Conservation (phyloP, 1,140 invertebrate genomes). For the Orius insidiosus region DNA sequence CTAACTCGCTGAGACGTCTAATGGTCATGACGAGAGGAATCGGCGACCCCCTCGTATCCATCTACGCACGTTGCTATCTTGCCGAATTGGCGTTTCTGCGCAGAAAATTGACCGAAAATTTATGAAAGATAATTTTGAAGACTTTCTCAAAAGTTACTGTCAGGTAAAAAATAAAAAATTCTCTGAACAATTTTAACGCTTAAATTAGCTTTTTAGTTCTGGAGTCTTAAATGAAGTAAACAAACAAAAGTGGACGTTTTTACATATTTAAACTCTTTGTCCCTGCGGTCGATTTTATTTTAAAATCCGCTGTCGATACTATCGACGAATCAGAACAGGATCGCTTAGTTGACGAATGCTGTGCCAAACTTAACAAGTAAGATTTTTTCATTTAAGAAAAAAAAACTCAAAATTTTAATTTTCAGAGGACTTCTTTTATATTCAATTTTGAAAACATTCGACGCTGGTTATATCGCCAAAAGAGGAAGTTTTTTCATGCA, state of each 20-base stretch:
- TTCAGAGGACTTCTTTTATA: constrained; percentile 67
- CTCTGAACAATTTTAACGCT: too few species aligned
- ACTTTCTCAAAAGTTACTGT: constrained; percentile 62
- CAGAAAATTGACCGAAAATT: constrained; percentile 46
- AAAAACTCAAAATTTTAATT: constrained; percentile 10
- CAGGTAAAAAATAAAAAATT: constrained; percentile 42
- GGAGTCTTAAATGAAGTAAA: constrained; percentile 31
- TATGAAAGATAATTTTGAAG: constrained; percentile 64
- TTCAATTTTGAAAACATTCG: constrained; percentile 64
- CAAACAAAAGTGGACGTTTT: constrained; percentile 52
- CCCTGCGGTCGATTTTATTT: constrained; percentile 78
- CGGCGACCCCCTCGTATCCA: constrained; percentile 79
- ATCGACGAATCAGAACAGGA: constrained; percentile 38
- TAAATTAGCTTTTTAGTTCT: constrained; percentile 1
- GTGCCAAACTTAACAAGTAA: constrained; percentile 57
- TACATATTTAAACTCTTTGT: constrained; percentile 67
- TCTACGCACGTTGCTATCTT: constrained; percentile 84
- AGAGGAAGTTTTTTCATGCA: constrained; percentile 55
- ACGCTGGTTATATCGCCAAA: constrained; percentile 55
- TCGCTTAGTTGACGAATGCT: constrained; percentile 53
- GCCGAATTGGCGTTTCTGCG: constrained; percentile 58
- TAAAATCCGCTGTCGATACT: constrained; percentile 57
- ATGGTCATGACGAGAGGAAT: constrained; percentile 79
- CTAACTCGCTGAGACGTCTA: constrained; percentile 51
- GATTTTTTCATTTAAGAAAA: too few species aligned